Conservation (phyloP, 2,888 invertebrate genomes). For the Camptogramma bilineatum region DNA sequence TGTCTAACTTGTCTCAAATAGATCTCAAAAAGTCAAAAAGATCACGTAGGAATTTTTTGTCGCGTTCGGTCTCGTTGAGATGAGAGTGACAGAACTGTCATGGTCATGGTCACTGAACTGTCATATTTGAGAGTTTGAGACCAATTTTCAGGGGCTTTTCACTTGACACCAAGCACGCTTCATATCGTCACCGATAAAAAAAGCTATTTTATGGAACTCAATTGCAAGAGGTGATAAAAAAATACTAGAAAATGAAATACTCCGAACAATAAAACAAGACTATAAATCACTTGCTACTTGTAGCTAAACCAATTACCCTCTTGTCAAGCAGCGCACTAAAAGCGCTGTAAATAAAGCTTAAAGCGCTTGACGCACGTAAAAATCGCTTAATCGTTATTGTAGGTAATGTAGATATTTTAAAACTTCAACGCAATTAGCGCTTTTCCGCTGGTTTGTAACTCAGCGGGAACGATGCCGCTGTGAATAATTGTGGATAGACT, state of each 20-base stretch:
- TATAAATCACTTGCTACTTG: constrained; percentile 18
- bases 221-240: background rate
- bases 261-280: constrained; percentile 6
- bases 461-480: constrained; percentile 50
- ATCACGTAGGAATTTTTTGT: too few species aligned
- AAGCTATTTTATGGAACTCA: background rate
- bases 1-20: too few species aligned
- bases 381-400: constrained; percentile 44
- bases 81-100: too few species aligned
- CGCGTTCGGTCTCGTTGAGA: too few species aligned
- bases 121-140: too few species aligned
- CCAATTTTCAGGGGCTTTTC: too few species aligned
- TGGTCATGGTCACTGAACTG: too few species aligned
- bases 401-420: constrained; percentile 58
- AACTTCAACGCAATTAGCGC: constrained; percentile 63
- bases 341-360: constrained; percentile 34
- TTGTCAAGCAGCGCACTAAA: constrained; percentile 26
- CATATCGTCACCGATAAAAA: background rate
- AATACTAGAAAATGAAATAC: constrained; percentile 9
- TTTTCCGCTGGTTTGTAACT: constrained; percentile 58
- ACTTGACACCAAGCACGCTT: too few species aligned
- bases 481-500: background rate
- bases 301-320: constrained; percentile 27
- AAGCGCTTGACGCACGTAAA: constrained; percentile 31
- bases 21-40: too few species aligned